Percentiles rank a stretch among this genome's conserved stretches.
Conservation (phyloP, 2,888 invertebrate genomes). For the Sinelater perroti region DNA sequence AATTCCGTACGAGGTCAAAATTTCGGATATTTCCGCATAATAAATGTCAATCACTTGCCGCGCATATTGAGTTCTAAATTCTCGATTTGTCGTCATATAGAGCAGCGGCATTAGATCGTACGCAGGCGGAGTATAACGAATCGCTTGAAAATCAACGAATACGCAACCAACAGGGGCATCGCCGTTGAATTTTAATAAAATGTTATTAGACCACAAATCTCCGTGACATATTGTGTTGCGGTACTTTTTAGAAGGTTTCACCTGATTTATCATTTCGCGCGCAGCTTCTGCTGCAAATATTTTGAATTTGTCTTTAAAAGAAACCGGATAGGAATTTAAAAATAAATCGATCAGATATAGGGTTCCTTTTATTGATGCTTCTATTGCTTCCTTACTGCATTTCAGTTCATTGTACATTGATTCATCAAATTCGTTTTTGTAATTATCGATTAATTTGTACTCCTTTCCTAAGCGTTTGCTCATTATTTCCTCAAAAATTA, state of each 20-base stretch:
- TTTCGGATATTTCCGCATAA: conserved; percentile 39
- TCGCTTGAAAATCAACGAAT: conserved; percentile 49
- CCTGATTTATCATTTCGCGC: conserved; percentile 44
- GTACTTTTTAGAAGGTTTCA: conserved; percentile 54
- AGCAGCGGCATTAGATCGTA: conserved; percentile 47
- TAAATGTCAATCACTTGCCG: conserved; percentile 41
- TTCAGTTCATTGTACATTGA: not conserved
- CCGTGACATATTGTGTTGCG: conserved; percentile 50
- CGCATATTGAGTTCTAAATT: conserved; percentile 39
- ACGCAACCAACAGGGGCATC: conserved; percentile 43
- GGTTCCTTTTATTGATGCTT: not conserved
- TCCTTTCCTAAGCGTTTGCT: not conserved
- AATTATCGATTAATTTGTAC: not conserved
- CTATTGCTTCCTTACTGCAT: not conserved
- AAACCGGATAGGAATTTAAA: not conserved
- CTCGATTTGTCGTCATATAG: conserved; percentile 43
- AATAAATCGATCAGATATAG: not conserved
- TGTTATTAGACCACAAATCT: conserved; percentile 63
- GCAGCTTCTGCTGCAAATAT: conserved; percentile 28
- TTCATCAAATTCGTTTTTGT: not conserved
- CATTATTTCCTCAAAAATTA: conserved; percentile 37
- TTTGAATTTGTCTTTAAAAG: not conserved
- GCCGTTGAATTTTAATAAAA: conserved; percentile 55
- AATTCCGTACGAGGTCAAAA: conserved; percentile 35
- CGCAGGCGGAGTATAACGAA: conserved; percentile 48